These are phyloP conservation scores for Neoniphon sammara DNA, from an alignment of 2,797 vertebrate genomes.

Conservation along the genomic window DNA sequence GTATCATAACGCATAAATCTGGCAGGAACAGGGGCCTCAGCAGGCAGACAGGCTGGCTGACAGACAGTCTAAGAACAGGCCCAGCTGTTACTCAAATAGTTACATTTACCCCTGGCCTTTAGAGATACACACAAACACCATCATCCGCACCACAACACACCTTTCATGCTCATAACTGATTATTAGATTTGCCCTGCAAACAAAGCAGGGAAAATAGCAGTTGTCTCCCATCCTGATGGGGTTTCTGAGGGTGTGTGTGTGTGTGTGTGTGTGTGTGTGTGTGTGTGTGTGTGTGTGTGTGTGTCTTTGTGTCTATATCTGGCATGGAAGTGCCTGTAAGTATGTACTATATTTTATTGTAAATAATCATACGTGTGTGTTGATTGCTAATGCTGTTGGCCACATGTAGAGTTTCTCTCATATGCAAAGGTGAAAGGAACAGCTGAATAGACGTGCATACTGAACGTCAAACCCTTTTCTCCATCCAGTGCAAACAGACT, in stretches of 20 bases:
- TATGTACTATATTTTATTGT: not conserved
- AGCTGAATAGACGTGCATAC: not conserved
- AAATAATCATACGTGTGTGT: not conserved
- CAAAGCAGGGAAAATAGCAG: conserved; percentile 35
- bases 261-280: conserved; percentile 33
- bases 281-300: conserved; percentile 17
- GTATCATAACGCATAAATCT: conserved; percentile 73
- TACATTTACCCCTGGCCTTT: conserved; percentile 67
- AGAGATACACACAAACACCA: conserved; percentile 33
- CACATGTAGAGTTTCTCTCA: conserved; percentile 44
- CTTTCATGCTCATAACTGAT: conserved; percentile 44
- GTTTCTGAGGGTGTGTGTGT: conserved; percentile 39
- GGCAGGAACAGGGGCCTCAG: conserved; percentile 60
- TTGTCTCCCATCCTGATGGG: conserved; percentile 35
- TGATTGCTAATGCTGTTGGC: not conserved
- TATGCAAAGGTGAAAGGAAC: conserved; percentile 50
- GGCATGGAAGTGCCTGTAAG: not conserved
- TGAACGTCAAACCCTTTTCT: conserved; percentile 37
- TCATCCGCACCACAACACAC: conserved; percentile 20
- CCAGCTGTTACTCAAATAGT: conserved; percentile 71
- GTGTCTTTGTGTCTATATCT: not conserved
- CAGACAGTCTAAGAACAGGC: conserved; percentile 62
- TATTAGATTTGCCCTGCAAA: conserved; percentile 45
- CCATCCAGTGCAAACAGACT: conserved; percentile 39
- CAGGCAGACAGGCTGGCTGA: conserved; percentile 58